These are phyloP conservation scores for Cryptomyrus ogoouensis DNA, from an alignment of 2,113 vertebrate species.

Conservation along the genomic window DNA sequence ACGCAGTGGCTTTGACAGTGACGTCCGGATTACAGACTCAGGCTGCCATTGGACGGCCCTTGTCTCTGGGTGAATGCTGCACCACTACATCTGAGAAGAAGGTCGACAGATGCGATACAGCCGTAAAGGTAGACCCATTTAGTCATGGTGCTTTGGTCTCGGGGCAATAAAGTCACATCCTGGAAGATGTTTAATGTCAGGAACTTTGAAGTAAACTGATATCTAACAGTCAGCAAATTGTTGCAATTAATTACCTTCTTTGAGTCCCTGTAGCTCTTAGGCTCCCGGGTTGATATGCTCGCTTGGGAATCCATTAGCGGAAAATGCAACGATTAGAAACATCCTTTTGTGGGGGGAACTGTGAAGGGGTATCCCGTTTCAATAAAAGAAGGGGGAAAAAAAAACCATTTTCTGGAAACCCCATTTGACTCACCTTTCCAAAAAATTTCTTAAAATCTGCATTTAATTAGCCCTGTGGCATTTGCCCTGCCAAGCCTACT, in stretches of 20 bases:
- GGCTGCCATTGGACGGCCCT: background rate
- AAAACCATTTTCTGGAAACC: background rate
- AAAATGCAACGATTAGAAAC: conserved; percentile 22
- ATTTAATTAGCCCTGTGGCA: conserved; percentile 13
- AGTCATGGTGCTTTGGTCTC: background rate
- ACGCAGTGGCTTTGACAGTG: background rate
- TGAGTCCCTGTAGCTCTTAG: background rate
- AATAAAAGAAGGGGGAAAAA: background rate
- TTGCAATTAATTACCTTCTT: conserved; percentile 18
- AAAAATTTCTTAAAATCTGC: background rate
- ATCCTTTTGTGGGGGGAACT: conserved; percentile 10
- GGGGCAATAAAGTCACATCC: conserved; percentile 22
- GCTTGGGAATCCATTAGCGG: conserved; percentile 22
- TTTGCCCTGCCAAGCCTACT: background rate
- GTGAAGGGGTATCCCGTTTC: background rate
- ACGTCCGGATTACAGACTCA: background rate
- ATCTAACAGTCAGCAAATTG: conserved; percentile 17
- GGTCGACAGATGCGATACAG: background rate
- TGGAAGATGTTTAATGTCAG: conserved; percentile 6
- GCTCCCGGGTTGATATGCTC: conserved; percentile 14
- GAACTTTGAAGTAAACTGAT: conserved; percentile 19
- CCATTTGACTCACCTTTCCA: conserved; percentile 18
- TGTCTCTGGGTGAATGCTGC: background rate
- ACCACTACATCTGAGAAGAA: background rate
- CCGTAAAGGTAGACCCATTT: background rate